phyloP scores from a whole-genome alignment of 2,888 invertebrate species.

The Zygaena filipendulae region DNA sequence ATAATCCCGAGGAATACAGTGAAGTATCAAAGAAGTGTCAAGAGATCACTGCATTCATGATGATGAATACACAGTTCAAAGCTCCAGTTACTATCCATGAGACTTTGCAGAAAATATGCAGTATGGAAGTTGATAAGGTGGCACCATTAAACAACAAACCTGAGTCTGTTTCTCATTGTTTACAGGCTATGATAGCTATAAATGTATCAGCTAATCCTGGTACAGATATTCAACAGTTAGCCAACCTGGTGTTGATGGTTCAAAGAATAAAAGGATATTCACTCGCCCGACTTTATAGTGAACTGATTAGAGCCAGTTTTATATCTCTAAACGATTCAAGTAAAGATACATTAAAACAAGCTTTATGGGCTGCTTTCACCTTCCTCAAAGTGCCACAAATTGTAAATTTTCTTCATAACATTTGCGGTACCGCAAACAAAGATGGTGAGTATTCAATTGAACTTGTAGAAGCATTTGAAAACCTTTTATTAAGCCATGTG shows the following conservation, averaged over 20 bases:
- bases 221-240: conserved; percentile 82
- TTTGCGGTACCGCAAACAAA: conserved; percentile 64
- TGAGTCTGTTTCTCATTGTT: conserved; percentile 76
- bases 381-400: conserved; percentile 91
- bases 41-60: conserved; percentile 73
- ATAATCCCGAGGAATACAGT: conserved; percentile 75
- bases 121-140: conserved; percentile 72
- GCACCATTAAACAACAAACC: conserved; percentile 63
- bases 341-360: conserved; percentile 81
- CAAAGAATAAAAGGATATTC: conserved; percentile 86
- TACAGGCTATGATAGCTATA: conserved; percentile 85
- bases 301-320: conserved; percentile 89
- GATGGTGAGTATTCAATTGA: conserved; percentile 77
- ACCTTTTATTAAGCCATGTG: conserved; percentile 84
- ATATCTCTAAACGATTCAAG: conserved; percentile 90
- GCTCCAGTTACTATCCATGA: conserved; percentile 69
- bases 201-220: conserved; percentile 88
- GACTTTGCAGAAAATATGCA: conserved; percentile 69
- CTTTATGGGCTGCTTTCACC: conserved; percentile 94
- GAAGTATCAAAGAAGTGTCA: conserved; percentile 80
- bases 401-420: conserved; percentile 74
- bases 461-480: conserved; percentile 84
- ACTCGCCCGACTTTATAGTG: conserved; percentile 85
- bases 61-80: conserved; percentile 68
- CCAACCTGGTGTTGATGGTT: conserved; percentile 85